Percentiles rank a stretch among this genome's conserved stretches.
phyloP scores from a whole-genome alignment of 2,113 vertebrate species.

The Corydoras sp. region DNA sequence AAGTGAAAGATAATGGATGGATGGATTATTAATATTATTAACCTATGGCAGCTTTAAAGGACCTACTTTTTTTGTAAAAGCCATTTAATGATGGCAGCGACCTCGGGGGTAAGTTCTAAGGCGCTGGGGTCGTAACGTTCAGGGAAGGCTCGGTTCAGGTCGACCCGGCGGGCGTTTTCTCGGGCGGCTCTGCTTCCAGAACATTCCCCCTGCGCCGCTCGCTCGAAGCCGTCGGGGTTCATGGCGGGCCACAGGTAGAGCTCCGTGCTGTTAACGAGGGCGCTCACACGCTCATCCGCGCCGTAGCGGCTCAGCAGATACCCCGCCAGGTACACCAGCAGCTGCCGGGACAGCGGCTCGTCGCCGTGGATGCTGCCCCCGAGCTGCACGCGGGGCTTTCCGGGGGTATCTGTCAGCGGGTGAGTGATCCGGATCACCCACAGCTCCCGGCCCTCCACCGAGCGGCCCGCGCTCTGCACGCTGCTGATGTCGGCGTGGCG shows the following conservation, averaged over 20 bases:
- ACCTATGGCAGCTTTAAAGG: background rate
- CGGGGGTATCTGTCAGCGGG: conserved; percentile 58
- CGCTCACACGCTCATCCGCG: conserved; percentile 64
- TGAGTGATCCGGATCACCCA: conserved; percentile 83
- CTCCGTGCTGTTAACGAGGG: conserved; percentile 79
- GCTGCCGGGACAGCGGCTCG: conserved; percentile 86
- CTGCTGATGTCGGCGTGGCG: conserved; percentile 69
- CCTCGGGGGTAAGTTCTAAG: conserved; percentile 71
- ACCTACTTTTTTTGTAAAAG: conserved; percentile 82
- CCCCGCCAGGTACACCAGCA: conserved; percentile 80
- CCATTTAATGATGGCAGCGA: conserved; percentile 82
- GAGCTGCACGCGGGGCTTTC: conserved; percentile 83
- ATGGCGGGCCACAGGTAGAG: conserved; percentile 90
- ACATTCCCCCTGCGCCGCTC: conserved; percentile 76
- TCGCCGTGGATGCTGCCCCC: conserved; percentile 94
- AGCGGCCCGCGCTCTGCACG: conserved; percentile 79
- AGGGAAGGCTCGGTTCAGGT: conserved; percentile 87
- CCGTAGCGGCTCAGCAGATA: conserved; percentile 72
- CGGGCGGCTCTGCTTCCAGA: conserved; percentile 56
- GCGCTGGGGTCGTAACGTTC: conserved; percentile 70
- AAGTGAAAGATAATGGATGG: no score
- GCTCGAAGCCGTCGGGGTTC: conserved; percentile 93
- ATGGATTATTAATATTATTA: no score
- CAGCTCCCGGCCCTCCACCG: conserved; percentile 74
- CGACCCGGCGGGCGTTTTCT: conserved; percentile 66